Base-by-base conservation (phyloP, 2,797 vertebrate species). In the Muraenolepis orangiensis region DNA sequence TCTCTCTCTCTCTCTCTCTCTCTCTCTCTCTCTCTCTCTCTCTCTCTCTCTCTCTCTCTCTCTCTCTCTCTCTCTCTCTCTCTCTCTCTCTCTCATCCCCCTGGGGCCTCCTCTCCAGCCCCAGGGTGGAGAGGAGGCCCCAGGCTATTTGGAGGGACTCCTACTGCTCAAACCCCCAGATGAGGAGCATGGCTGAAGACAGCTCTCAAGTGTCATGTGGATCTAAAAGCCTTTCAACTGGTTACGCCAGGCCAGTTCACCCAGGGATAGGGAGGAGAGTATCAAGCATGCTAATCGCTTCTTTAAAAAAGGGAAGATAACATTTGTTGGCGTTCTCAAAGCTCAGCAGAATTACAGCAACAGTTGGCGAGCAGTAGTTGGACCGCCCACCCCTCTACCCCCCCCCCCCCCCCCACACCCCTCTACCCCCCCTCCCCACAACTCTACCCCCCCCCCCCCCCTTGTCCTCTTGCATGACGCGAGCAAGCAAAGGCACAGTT, bases 101-200 rank as follows among this genome's bases (percentile, higher is more conserved):
- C 31, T 51, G n/a, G n/a, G n/a, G n/a, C n/a, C 61, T 57, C 61
- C 36, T 29, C 67, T 76, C 71, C 82, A 75, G 70, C 64, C 57
- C 30, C 78, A 75, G 78, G 51, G 42, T 38, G 66, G 78, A 79
- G 71, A 72, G 72, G 83, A 57, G 51, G 51, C 86, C 87, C 71
- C 64, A 0, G 86, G 88, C 82, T 77, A 71, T 82, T 75, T 78
- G 71, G 71, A 76, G 71, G 36, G 79, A 76, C 73, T 76, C 70
- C 82, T 78, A 70, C n/a, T 81, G 80, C 82, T n/a, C 75, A 75
- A 74, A 81, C 72, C 70, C 78, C 51, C 51, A 72, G 42, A 78
- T 64, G 66, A 78, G 66, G 6, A 74, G 78, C 83, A 75, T n/a
- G 66, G 79, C 83, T 84, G 89, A 89, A 80, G 83, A 74, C 51